Evolutionary conservation across 2,113 vertebrate species (phyloP), one percentile per base, ranked within the genome.

Genomic region (Chlamydotis undulata): DNA sequence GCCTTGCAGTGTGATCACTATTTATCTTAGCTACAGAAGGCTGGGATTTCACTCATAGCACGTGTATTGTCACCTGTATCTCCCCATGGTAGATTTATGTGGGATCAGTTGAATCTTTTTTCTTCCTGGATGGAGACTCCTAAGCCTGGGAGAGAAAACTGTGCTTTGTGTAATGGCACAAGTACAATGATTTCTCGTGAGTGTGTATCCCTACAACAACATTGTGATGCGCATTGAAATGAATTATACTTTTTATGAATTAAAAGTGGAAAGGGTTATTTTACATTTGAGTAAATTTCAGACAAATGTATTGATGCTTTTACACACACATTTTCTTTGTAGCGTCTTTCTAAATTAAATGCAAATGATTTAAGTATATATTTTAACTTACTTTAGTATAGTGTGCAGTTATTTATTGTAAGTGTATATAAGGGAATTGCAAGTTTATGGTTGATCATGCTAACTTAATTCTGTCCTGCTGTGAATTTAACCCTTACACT

Each of bases 391-490:
- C 16, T 77, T 70, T 22, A 67, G 26, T 73, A 15, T 17, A 61
- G 15, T 33, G 29, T 49, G 26, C 92, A 77, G 43, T 77, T 57
- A 37, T 43, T 76, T 45, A 31, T 71, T 82, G 78, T 33, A 55
- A 63, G 7, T 76, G 19, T 50, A 21, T 77, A 1, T 69, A 73
- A 81, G 82, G 22, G 56, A 89, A 71, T 78, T 59, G 26, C 26
- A 75, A 49, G 14, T 60, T 89, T 89, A 47, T 74, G 69, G 37
- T 57, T 69, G 65, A 73, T 63, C 14, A 12, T 52, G 28, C 55
- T 89, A 56, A 55, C 47, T 61, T 73, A 90, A 74, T 87, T 93
- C 60, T 74, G n/a, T 57, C 63, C 56, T 95, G 50, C 83, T 94
- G 83, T 93, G 68, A 90, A 45, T 92, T 83, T 90, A 78, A 68